These are phyloP conservation scores for Pinna nobilis DNA, from an alignment of 1,140 invertebrate genomes.

Conservation along the genomic window DNA sequence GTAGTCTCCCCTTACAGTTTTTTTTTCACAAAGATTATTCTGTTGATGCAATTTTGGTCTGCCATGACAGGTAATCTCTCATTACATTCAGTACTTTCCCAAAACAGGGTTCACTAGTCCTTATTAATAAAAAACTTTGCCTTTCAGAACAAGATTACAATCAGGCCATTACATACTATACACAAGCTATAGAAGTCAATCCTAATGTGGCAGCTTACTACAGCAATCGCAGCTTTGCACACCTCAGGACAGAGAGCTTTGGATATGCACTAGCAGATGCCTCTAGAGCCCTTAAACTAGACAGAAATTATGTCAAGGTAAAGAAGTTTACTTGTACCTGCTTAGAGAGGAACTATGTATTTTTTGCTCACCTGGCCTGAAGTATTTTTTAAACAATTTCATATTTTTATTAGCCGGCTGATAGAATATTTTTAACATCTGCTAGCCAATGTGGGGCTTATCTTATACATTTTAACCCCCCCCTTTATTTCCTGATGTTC, in stretches of 20 bases:
- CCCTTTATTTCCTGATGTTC: not conserved
- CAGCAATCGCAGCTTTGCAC: slow-evolving; percentile 96
- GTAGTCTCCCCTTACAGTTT: no score
- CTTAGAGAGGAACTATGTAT: no score
- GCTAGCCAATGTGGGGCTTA: not conserved
- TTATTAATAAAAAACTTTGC: no score
- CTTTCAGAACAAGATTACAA: slow-evolving; percentile 92
- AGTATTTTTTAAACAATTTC: no score
- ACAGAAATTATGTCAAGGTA: slow-evolving; percentile 93
- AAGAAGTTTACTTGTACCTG: no score
- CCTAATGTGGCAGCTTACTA: slow-evolving; percentile 82
- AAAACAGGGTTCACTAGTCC: no score
- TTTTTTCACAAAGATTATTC: no score
- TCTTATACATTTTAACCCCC: not conserved
- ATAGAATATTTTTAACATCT: slow-evolving; percentile 20
- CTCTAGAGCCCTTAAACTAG: slow-evolving; percentile 90
- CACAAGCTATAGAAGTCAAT: slow-evolving; percentile 92
- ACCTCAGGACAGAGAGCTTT: slow-evolving; percentile 93
- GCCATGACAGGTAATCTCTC: no score
- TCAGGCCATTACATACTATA: slow-evolving; percentile 92
- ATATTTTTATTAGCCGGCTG: no score
- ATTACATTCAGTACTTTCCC: no score
- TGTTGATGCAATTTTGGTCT: no score
- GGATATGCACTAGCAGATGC: slow-evolving; percentile 95
- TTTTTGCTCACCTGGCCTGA: no score